A percentile compares a stretch with the other conserved stretches of the same genome.
Conservation (phyloP, 2,113 vertebrate genomes). For the Procavia capensis region DNA sequence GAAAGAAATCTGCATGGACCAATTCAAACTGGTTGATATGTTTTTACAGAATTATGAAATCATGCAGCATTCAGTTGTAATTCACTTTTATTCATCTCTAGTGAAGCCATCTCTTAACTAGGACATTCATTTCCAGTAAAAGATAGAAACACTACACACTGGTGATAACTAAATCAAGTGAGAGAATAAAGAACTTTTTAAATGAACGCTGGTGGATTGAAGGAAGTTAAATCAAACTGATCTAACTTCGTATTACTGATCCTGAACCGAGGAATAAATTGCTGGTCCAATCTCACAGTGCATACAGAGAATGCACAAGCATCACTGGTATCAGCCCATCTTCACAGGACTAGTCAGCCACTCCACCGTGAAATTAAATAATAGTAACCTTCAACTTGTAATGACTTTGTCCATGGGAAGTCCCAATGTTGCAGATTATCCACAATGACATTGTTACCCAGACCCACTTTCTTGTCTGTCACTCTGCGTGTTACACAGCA, state of each 20-base stretch:
- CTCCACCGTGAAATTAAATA: not conserved
- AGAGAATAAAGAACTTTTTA: not conserved
- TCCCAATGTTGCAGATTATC: not conserved
- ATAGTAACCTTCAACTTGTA: not conserved
- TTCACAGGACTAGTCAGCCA: not conserved
- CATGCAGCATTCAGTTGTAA: constrained; percentile 38
- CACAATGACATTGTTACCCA: not conserved
- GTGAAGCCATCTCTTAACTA: not conserved
- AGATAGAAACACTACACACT: not conserved
- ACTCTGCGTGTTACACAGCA: not conserved
- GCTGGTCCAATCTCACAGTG: not conserved
- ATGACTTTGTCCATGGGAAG: not conserved
- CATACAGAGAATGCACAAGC: not conserved
- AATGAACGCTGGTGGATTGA: not conserved
- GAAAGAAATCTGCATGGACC: constrained; percentile 37
- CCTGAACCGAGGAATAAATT: not conserved
- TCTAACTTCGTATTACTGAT: not conserved
- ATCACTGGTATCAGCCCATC: not conserved
- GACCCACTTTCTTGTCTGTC: not conserved
- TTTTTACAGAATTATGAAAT: constrained; percentile 68
- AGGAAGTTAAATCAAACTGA: constrained; percentile 25
- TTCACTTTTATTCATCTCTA: constrained; percentile 58
- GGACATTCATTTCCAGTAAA: not conserved
- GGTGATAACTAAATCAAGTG: constrained; percentile 5
- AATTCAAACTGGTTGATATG: constrained; percentile 11